Base-by-base conservation (phyloP, 2,888 invertebrate species). In the Pollenia griseotomentosa region DNA sequence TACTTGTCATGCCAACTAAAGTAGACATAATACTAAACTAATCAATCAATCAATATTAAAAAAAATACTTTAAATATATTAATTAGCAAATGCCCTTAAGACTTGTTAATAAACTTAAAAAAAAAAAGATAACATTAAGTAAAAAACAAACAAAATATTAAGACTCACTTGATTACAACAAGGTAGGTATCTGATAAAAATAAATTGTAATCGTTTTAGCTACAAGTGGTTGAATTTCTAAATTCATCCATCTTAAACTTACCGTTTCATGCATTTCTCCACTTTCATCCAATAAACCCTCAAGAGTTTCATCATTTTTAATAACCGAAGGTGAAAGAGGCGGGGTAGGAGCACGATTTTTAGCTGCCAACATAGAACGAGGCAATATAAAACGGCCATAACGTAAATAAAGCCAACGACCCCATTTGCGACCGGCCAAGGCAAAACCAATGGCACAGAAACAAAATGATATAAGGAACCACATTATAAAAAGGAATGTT, bases 211-310 rank as follows among this genome's bases (percentile, higher is more conserved):
- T 7, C 40, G 59, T 12, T 19, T 57, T 16, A 33, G 33, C n/a
- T 57, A 12, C 23, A 19, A 57, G 9, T 23, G 16, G 7, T 33
- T 68, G 7, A 16, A 77, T 33, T 6, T 10, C n/a, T 51, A 12
- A 7, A 19, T 10, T 48, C 42, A 16, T 19, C 53, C 46, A 46
- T 59, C 8, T 10, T 46, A 6, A 57, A 90, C 93, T 93, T 90
- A 93, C 93, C 93, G 93, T 93, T 89, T 92, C 92, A 66, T 92
- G 91, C 92, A 93, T 92, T 90, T 93, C 93, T 5, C 92, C 90
- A 88, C 92, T 91, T 87, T 92, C 91, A 87, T 93, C 93, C 55
- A 93, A 90, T 84, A 92, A 89, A 16, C 91, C 90, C 89, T 93
- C 93, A 71, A 93, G 89, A 88, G 90, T 93, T 86, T 92, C 92